phyloP scores from a whole-genome alignment of 1,140 invertebrate genomes.

The Drosophila takahashii region DNA sequence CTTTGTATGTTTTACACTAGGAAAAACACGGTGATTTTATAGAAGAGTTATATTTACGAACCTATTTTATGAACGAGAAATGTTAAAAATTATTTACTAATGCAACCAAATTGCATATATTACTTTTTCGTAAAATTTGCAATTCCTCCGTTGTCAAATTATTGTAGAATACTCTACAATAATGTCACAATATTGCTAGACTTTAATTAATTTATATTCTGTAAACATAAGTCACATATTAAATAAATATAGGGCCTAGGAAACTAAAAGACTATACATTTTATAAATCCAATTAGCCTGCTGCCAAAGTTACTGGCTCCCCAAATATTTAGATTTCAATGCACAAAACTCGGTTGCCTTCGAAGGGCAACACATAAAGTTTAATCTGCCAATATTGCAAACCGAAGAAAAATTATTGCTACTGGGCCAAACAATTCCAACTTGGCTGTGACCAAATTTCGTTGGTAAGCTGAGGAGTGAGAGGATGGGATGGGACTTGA shows the following conservation, averaged over 20 bases:
- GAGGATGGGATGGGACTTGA: constrained; percentile 8
- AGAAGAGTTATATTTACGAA: too few species aligned
- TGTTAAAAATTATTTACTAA: too few species aligned
- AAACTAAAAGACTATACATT: background rate
- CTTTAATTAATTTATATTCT: too few species aligned
- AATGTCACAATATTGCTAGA: too few species aligned
- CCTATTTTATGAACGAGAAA: too few species aligned
- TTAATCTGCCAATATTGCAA: constrained; percentile 45
- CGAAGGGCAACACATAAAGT: constrained; percentile 34
- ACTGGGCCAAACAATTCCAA: constrained; percentile 8
- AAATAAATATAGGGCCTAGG: background rate
- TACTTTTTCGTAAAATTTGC: too few species aligned
- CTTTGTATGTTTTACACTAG: background rate
- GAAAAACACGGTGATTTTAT: background rate
- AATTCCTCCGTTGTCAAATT: too few species aligned
- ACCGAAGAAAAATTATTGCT: constrained; percentile 38
- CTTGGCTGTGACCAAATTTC: constrained; percentile 8
- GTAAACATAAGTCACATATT: too few species aligned
- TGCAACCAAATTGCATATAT: too few species aligned
- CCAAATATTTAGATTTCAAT: constrained; percentile 25
- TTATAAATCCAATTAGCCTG: constrained; percentile 32
- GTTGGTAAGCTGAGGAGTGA: constrained; percentile 10
- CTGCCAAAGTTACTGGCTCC: constrained; percentile 9
- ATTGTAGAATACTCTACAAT: background rate
- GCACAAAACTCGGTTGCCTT: constrained; percentile 10